Evolutionary conservation across 1,140 invertebrate genomes (phyloP), one percentile per base, ranked within the genome.

Genomic region (Pseudoatta argentina): DNA sequence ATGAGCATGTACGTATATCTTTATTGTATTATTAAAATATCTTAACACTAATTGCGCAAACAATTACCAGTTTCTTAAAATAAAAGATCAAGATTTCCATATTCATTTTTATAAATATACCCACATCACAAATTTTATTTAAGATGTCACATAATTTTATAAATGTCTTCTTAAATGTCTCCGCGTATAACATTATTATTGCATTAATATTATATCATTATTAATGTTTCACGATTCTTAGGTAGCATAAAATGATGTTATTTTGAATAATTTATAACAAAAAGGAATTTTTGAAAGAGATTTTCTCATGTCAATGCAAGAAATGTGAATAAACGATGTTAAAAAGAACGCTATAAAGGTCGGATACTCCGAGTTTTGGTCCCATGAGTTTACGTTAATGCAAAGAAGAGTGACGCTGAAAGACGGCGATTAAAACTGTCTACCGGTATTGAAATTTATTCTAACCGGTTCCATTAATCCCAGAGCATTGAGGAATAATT

Each of bases 401-500:
- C 24, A 27, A 64, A 51, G 18, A 57, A 21, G n/a, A 39, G 48
- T 53, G 78, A 72, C 78, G 21, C 21, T 69, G 57, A 86, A 69
- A 66, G 53, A 44, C 66, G 48, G 30, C 66, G 75, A 86, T 86
- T 86, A 82, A 83, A 82, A 82, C 34, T 82, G 27, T 72, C 85
- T 64, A 27, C 27, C 39, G 76, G 21, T 78, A 53, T 86, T 72
- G 85, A 86, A 82, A 86, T 86, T 82, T 82, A 86, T 82, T 82
- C 39, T 57, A 82, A 63, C 48, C 55, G 53, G 61, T 55, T 64
- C 51, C 51, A 24, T 59, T 76, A 77, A 85, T 85, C 73, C 48
- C 48, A 21, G n/a, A 14, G n/a, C 81, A 86, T 44, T 39, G 73
- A 79, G 21, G 18, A 64, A 78, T 64, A 77, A 51, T 85, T 85